These are phyloP conservation scores for Sphinx pinastri DNA, from an alignment of 2,888 invertebrate species.

Conservation along the genomic window DNA sequence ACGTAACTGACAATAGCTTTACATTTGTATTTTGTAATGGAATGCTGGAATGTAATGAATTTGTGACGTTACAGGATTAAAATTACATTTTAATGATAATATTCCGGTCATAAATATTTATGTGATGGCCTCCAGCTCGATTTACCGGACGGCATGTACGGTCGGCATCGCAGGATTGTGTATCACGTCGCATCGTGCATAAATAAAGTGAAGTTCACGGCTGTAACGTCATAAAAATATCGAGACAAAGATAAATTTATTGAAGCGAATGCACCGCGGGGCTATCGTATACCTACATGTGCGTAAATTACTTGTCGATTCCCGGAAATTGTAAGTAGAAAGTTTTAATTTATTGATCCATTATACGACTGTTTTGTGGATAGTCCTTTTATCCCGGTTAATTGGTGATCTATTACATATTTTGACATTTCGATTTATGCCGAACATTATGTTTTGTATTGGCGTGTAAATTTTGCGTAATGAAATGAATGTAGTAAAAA, in stretches of 20 bases:
- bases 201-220: constrained; percentile 34
- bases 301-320: constrained; percentile 23
- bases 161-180: constrained; percentile 50
- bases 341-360: constrained; percentile 18
- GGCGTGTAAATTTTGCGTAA: too few species aligned
- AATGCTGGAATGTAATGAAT: constrained; percentile 37
- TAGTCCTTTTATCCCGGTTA: constrained; percentile 11
- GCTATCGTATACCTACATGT: constrained; percentile 13
- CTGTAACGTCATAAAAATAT: constrained; percentile 19
- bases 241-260: constrained; percentile 25
- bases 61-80: constrained; percentile 48
- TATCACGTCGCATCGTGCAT: constrained; percentile 38
- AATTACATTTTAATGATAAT: constrained; percentile 77
- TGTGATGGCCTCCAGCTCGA: constrained; percentile 65
- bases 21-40: constrained; percentile 58
- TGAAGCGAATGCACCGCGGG: constrained; percentile 13
- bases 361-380: constrained; percentile 9
- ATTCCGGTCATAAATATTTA: constrained; percentile 79
- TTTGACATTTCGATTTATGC: constrained; percentile 33
- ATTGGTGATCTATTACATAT: constrained; percentile 6
- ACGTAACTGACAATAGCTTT: background rate
- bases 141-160: constrained; percentile 55
- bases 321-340: constrained; percentile 20
- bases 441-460: too few species aligned
- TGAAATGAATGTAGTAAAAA: too few species aligned